Evolutionary conservation across 2,113 vertebrate species (phyloP), one percentile per base, ranked within the genome.

Genomic region (Mola mola): DNA sequence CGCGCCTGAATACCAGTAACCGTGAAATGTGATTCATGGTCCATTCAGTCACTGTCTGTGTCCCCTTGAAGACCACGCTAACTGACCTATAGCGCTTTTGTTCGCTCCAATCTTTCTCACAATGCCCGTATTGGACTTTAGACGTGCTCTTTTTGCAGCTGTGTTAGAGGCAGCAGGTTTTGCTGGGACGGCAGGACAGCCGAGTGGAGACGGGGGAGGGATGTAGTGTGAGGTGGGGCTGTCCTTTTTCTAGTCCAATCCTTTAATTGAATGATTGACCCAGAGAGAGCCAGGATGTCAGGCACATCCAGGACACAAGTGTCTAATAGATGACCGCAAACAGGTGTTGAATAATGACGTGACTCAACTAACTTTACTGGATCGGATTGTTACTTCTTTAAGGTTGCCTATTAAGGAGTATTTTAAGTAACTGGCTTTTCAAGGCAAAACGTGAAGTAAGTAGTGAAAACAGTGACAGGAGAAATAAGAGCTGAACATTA

Each of bases 231-330:
- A n/a, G n/a, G n/a, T n/a, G n/a, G n/a, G n/a, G n/a, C n/a, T n/a
- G n/a, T 29, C 28, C 8, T 65, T 25, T 29, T 28, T 13, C 6
- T 15, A 10, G 22, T 41, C 22, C 44, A 83, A 79, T 82, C 84
- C 82, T 68, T 72, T 84, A 84, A 88, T 82, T 72, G 49, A 82
- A 59, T 73, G 62, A 79, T 65, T 79, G 60, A 59, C 51, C 64
- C 16, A n/a, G 36, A 38, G 66, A 70, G 33, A 40, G 52, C 22
- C 24, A 60, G 6, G 10, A 57, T 8, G 19, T 11, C 40, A 10
- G 47, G 55, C 52, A 79, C 63, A 79, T 78, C 65, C 56, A 1
- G 55, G 34, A 58, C 34, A 33, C 46, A 44, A n/a, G n/a, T n/a
- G n/a, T n/a, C n/a, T n/a, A n/a, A n/a, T n/a, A n/a, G 8, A 12